A percentile compares a stretch with the other conserved stretches of the same genome.
phyloP scores from a whole-genome alignment of 2,113 vertebrate species.

The Spermophilus dauricus region DNA sequence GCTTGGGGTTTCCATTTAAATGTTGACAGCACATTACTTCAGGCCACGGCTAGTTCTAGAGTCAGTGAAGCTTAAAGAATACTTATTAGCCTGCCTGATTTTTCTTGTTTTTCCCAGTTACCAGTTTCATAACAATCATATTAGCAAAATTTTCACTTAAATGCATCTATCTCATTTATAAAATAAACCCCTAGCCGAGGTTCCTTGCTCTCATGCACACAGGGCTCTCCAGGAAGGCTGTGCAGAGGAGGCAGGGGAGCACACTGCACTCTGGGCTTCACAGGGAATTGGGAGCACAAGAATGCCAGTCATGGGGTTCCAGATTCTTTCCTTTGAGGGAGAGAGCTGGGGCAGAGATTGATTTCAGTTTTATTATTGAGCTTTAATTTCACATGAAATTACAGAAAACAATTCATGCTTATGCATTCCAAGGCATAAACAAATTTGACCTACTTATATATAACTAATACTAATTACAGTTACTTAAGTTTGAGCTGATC shows the following conservation, averaged over 20 bases:
- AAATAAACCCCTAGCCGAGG: not conserved
- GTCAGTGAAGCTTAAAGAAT: not conserved
- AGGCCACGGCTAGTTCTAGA: not conserved
- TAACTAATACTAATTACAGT: slow-evolving; percentile 32
- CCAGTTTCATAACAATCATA: not conserved
- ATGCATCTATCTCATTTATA: not conserved
- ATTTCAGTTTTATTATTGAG: not conserved
- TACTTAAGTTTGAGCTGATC: not conserved
- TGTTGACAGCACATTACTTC: not conserved
- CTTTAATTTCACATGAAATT: not conserved
- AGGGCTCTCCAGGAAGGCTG: not conserved
- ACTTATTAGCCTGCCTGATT: not conserved
- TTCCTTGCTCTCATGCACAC: not conserved
- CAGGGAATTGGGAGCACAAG: not conserved
- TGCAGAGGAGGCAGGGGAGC: too few relatives aligned
- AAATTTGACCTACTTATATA: slow-evolving; percentile 30
- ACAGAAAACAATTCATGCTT: not conserved
- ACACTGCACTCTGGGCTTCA: not conserved
- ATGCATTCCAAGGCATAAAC: not conserved
- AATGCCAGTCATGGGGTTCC: not conserved
- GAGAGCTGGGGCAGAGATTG: not conserved
- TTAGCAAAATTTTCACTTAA: not conserved
- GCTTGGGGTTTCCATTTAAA: not conserved
- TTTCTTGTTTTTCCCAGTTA: not conserved
- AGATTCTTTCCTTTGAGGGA: not conserved